phyloP scores from a whole-genome alignment of 2,797 vertebrate species.

The Phyllotis vaccarum region DNA sequence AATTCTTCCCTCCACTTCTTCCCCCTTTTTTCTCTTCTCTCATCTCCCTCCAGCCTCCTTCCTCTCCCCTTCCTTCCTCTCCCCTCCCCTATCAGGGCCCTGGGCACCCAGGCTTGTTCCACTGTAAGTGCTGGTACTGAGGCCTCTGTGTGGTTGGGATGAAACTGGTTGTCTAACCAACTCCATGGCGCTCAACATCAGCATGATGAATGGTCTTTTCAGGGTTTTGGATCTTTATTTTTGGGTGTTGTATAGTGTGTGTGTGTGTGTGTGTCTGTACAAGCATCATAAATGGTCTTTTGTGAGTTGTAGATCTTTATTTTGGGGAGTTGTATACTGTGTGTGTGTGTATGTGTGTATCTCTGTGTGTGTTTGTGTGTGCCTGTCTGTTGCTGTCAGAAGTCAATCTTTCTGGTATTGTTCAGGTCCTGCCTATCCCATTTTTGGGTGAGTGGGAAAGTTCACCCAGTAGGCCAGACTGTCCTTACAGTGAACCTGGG shows the following conservation, averaged over 20 bases:
- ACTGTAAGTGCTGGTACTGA: not conserved
- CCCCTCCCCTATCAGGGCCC: not conserved
- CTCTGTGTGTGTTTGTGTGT: not conserved
- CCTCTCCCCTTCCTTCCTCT: too few relatives aligned
- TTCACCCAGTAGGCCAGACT: not conserved
- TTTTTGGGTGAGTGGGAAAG: too few relatives aligned
- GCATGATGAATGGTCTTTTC: not conserved
- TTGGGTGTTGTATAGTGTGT: not conserved
- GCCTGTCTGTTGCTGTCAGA: not conserved
- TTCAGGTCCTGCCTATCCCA: not conserved
- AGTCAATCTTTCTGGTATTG: not conserved
- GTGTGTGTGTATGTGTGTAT: not conserved
- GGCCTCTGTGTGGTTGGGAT: not conserved
- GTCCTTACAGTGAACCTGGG: not conserved
- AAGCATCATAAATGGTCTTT: too few relatives aligned
- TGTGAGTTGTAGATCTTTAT: not conserved
- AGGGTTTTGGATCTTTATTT: not conserved
- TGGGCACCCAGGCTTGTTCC: not conserved
- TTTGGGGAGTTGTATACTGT: not conserved
- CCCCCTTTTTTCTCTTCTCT: fast-evolving
- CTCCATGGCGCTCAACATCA: not conserved
- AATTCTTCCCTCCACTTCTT: not conserved
- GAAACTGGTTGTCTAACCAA: not conserved
- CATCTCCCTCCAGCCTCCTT: too few relatives aligned
- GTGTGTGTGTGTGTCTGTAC: not conserved